Base-by-base conservation (phyloP, 2,888 invertebrate genomes). In the Amiota mariae region DNA sequence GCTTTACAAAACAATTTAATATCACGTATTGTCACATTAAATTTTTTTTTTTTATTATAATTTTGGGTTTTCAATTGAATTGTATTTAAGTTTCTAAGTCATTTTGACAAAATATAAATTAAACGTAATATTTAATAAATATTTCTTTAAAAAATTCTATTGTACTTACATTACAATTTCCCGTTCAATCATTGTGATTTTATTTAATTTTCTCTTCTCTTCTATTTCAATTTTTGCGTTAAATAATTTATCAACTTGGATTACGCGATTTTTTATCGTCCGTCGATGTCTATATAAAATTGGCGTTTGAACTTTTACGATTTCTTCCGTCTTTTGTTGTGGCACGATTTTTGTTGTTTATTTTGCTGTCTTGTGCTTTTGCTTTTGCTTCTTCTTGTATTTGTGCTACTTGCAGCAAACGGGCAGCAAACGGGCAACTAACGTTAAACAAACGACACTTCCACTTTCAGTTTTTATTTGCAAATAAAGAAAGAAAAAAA, bases 101-200 rank as follows among this genome's bases (percentile, higher is more conserved):
- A n/a, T n/a, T n/a, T n/a, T n/a, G n/a, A n/a, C n/a, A n/a, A n/a
- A n/a, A n/a, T n/a, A n/a, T n/a, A n/a, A n/a, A n/a, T n/a, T n/a
- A n/a, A n/a, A n/a, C 24, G 3, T 24, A 24, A 6, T 36, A 36
- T 36, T 36, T 36, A 36, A 36, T 36, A 36, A 36, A 4, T 36
- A 4, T 36, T 36, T 36, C 36, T 36, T 36, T 36, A 36, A 36
- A 36, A 36, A 18, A 18, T 57, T 57, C n/a, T 57, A 70, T 70
- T 11, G 61, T 67, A 86, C 87, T 87, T 81, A 86, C 86, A 87
- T 87, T 66, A 86, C 81, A 48, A 87, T 87, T 78, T 86, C 85
- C 15, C 81, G 83, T 75, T 86, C 86, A 73, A 87, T 84, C 85
- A 86, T 86, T 56, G n/a, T 76, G 49, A 15, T 11, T 56, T 36